Conservation (phyloP, 1,140 invertebrate species). For the Drosophila repleta region DNA sequence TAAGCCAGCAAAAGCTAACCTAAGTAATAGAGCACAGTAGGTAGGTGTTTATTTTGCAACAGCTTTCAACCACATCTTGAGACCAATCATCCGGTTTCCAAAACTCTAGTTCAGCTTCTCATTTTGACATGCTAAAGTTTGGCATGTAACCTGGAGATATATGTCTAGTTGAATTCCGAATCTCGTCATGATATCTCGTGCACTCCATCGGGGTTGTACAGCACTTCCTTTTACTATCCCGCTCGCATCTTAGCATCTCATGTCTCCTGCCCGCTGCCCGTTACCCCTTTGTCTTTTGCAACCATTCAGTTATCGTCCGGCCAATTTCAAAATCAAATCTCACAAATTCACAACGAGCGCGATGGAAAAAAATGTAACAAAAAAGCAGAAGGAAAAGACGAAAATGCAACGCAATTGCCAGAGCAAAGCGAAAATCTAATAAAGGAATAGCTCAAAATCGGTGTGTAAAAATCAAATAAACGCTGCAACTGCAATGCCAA, state of each 20-base stretch:
- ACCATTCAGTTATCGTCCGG: slow-evolving; percentile 43
- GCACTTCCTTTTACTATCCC: slow-evolving; percentile 6
- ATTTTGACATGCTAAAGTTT: background rate
- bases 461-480: slow-evolving; percentile 80
- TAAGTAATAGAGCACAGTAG: no score
- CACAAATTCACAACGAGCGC: slow-evolving; percentile 66
- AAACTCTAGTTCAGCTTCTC: no score
- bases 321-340: slow-evolving; percentile 77
- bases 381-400: slow-evolving; percentile 4
- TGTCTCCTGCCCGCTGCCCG: slow-evolving; percentile 32
- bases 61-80: no score
- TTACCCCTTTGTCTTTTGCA: slow-evolving; percentile 7
- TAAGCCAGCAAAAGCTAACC: no score
- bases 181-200: slow-evolving; percentile 7
- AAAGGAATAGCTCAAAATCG: slow-evolving; percentile 79
- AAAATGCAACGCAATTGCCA: slow-evolving; percentile 48
- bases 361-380: background rate
- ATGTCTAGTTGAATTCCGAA: background rate
- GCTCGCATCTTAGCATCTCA: slow-evolving; percentile 51
- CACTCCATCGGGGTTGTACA: background rate
- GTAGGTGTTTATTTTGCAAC: no score
- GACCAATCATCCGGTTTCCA: no score
- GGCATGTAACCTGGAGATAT: background rate
- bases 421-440: slow-evolving; percentile 67
- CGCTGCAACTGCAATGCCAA: slow-evolving; percentile 63